phyloP scores from a whole-genome alignment of 2,113 vertebrate genomes.

The Smithornis capensis region DNA sequence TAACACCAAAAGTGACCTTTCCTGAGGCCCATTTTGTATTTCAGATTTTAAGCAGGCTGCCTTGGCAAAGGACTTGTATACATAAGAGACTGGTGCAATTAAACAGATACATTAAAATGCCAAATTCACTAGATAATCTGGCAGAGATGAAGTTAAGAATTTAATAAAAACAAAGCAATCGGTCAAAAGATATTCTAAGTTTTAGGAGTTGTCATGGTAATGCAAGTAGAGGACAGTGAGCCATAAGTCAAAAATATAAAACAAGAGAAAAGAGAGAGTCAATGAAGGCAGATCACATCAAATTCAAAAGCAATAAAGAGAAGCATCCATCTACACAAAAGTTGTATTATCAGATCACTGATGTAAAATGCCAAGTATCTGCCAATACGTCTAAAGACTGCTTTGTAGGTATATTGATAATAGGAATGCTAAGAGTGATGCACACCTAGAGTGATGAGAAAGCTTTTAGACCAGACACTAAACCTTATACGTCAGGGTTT shows the following conservation, averaged over 20 bases:
- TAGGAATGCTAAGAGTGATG: neutral
- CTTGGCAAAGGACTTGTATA: neutral
- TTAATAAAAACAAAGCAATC: neutral
- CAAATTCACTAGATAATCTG: neutral
- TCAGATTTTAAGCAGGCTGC: neutral
- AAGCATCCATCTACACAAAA: neutral
- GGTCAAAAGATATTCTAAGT: neutral
- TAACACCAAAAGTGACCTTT: constrained; percentile 1
- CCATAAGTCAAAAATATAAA: neutral
- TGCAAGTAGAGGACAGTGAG: neutral
- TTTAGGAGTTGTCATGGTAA: neutral
- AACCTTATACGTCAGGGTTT: neutral
- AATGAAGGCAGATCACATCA: neutral
- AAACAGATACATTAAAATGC: constrained; percentile 15
- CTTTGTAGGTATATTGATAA: neutral
- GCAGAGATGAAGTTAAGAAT: neutral
- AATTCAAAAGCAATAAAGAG: neutral
- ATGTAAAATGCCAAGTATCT: neutral
- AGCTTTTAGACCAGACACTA: neutral
- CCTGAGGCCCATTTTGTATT: neutral
- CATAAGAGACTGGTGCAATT: neutral
- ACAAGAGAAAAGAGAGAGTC: neutral
- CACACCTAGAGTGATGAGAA: neutral
- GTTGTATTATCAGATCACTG: neutral
- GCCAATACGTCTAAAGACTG: neutral